phyloP scores from a whole-genome alignment of 2,888 invertebrate species.

The Acleris laterana region DNA sequence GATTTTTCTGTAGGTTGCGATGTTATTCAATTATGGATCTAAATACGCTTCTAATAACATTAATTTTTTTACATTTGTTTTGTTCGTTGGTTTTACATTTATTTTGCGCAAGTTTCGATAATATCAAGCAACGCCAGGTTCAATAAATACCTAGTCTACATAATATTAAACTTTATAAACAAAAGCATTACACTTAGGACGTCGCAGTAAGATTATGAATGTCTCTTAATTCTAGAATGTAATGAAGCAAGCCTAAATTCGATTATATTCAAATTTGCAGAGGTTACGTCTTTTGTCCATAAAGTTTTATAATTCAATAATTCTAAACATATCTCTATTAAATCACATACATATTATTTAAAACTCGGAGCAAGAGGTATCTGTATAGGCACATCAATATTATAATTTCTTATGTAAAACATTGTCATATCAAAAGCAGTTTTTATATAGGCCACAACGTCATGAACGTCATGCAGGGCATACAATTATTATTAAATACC shows the following conservation, averaged over 20 bases:
- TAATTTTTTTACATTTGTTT: not conserved
- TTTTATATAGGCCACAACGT: too few species aligned
- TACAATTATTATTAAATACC: too few species aligned
- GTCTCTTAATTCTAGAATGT: too few species aligned
- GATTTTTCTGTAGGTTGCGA: not conserved
- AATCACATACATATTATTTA: conserved; percentile 20
- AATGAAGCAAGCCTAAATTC: too few species aligned
- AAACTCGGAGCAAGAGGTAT: conserved; percentile 17
- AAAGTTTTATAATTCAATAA: conserved; percentile 1
- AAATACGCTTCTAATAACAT: not conserved
- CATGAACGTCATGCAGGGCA: too few species aligned
- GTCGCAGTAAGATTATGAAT: not conserved
- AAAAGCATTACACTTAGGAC: conserved; percentile 12
- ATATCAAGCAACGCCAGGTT: conserved; percentile 20
- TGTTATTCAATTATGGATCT: not conserved
- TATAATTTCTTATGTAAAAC: conserved; percentile 7
- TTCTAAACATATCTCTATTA: conserved; percentile 25
- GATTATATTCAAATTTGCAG: not conserved
- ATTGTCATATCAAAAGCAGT: not conserved
- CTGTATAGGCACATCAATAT: conserved; percentile 19
- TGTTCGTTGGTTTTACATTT: not conserved
- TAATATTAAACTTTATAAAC: conserved; percentile 18
- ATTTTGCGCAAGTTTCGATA: conserved; percentile 8
- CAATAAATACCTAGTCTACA: conserved; percentile 41
- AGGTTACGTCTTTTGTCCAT: conserved; percentile 11